Conservation (phyloP, 2,113 vertebrate genomes). For the Chionomys nivalis region DNA sequence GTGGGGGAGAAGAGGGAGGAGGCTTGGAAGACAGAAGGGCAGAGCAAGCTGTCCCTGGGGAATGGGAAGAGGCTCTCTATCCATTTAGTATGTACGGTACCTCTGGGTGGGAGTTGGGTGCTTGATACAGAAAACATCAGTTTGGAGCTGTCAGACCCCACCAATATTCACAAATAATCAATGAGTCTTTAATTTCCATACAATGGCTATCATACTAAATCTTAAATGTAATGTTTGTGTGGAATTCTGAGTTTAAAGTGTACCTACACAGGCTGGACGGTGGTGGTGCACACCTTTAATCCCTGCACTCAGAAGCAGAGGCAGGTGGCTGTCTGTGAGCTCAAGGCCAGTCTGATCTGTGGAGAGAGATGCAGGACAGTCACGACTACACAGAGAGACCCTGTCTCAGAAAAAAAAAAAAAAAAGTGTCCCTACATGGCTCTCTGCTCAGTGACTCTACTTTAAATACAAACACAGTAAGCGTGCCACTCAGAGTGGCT, state of each 20-base stretch:
- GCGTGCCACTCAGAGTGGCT: not conserved
- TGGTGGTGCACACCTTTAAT: not conserved
- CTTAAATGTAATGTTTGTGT: slow-evolving; percentile 83
- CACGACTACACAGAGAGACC: not conserved
- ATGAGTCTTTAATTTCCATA: slow-evolving; percentile 81
- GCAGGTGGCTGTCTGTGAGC: not conserved
- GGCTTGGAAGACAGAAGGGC: not conserved
- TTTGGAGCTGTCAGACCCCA: not conserved
- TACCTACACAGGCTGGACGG: slow-evolving; percentile 52
- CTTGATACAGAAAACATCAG: rapidly evolving
- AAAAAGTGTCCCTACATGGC: slow-evolving; percentile 79
- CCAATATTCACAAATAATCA: slow-evolving; percentile 69
- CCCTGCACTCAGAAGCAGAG: not conserved
- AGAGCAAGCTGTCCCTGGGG: not conserved
- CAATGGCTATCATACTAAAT: slow-evolving; percentile 85
- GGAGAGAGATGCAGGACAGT: not conserved
- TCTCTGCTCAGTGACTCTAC: slow-evolving; percentile 78
- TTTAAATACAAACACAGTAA: slow-evolving; percentile 72
- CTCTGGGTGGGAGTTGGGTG: not conserved
- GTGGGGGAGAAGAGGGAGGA: not conserved
- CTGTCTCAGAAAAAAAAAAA: not conserved
- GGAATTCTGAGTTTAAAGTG: slow-evolving; percentile 83
- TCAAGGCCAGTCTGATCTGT: not conserved
- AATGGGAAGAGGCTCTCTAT: too few relatives aligned
- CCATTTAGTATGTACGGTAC: not conserved